Conservation (phyloP, 2,797 vertebrate species). For the Gallinago stenura region DNA sequence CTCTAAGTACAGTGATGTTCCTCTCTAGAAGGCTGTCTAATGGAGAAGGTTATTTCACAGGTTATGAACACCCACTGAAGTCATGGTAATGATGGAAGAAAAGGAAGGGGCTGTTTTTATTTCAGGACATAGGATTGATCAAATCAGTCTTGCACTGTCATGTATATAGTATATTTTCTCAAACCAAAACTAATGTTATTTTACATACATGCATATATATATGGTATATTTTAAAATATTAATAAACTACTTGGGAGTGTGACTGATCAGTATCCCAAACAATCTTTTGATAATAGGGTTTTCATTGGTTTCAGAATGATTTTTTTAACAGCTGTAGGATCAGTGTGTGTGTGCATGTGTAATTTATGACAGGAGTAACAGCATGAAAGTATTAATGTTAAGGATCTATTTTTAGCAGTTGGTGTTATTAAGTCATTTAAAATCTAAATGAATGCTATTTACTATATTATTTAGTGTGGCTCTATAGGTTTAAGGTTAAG, state of each 20-base stretch:
- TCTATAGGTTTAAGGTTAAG: neutral
- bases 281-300: neutral
- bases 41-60: neutral
- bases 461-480: neutral
- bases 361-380: neutral
- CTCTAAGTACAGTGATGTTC: neutral
- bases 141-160: neutral
- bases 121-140: neutral
- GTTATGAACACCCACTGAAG: neutral
- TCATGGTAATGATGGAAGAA: neutral
- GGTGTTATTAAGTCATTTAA: neutral
- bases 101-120: neutral
- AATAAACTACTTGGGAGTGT: neutral
- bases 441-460: neutral
- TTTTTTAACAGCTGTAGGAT: neutral
- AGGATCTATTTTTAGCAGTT: neutral
- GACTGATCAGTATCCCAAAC: neutral
- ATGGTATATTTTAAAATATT: neutral
- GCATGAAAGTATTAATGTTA: fast-evolving
- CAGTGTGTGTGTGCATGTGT: neutral
- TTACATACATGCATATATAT: neutral
- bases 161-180: neutral
- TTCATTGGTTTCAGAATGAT: neutral
- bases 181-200: neutral
- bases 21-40: neutral